Evolutionary conservation across 2,113 vertebrate species (phyloP).

Genomic region (Callipepla squamata): DNA sequence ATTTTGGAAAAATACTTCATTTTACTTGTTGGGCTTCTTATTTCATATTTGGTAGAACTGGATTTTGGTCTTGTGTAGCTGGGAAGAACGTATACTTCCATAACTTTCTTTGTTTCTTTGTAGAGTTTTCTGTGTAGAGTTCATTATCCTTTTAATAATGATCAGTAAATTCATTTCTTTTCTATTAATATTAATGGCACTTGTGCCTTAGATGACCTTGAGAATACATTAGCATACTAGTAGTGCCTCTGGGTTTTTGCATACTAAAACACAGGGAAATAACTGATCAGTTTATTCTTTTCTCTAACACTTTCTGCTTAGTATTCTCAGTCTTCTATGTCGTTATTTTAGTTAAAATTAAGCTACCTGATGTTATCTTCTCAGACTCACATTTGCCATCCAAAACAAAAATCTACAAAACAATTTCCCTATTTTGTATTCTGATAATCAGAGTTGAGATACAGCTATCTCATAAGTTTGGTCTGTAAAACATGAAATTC

Average conservation of each 20-base stretch:
- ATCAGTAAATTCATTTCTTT: neutral
- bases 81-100: neutral
- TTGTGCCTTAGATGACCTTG: neutral
- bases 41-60: neutral
- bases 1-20: neutral
- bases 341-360: neutral
- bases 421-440: neutral
- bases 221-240: neutral
- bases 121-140: neutral
- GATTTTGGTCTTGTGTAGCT: neutral
- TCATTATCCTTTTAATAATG: neutral
- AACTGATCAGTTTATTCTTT: neutral
- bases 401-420: neutral
- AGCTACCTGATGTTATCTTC: neutral
- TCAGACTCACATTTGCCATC: neutral
- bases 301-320: neutral
- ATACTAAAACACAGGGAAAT: neutral
- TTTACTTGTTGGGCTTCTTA: neutral
- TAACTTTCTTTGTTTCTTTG: neutral
- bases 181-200: neutral
- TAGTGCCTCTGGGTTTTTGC: neutral
- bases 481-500: neutral
- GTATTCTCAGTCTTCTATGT: neutral
- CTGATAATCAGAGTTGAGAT: neutral
- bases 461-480: neutral